Conservation (phyloP, 2,797 vertebrate species). For the Urocyon cinereoargenteus region DNA sequence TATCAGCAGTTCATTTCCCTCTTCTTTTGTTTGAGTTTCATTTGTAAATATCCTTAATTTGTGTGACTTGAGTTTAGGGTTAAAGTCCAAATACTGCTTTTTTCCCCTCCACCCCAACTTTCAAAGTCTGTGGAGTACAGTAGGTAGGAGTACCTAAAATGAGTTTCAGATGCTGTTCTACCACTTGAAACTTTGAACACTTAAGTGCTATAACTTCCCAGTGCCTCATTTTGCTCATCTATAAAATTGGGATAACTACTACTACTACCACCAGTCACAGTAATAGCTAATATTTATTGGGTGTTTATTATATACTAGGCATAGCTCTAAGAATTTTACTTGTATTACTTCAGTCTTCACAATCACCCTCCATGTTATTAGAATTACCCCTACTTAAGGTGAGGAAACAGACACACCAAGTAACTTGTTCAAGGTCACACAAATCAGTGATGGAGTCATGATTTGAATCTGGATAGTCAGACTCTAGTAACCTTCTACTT, state of each 20-base stretch:
- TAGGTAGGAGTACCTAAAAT: background rate
- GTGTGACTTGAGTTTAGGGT: constrained; percentile 60
- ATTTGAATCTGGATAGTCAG: background rate
- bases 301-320: background rate
- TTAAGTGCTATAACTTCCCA: background rate
- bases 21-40: constrained; percentile 71
- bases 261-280: background rate
- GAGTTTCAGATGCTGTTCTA: constrained; percentile 23
- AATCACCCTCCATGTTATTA: background rate
- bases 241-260: background rate
- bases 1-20: constrained; percentile 35
- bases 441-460: background rate
- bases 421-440: background rate
- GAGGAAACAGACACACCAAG: background rate
- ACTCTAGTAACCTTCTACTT: background rate
- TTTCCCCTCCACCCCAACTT: background rate
- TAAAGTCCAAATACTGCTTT: constrained; percentile 66
- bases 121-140: background rate
- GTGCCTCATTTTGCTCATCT: constrained; percentile 14
- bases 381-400: background rate
- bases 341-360: background rate
- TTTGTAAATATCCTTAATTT: constrained; percentile 72
- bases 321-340: constrained; percentile 39
- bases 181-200: constrained; percentile 4
- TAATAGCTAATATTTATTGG: constrained; percentile 6